phyloP scores from a whole-genome alignment of 2,113 vertebrate genomes.

The Calonectris borealis region DNA sequence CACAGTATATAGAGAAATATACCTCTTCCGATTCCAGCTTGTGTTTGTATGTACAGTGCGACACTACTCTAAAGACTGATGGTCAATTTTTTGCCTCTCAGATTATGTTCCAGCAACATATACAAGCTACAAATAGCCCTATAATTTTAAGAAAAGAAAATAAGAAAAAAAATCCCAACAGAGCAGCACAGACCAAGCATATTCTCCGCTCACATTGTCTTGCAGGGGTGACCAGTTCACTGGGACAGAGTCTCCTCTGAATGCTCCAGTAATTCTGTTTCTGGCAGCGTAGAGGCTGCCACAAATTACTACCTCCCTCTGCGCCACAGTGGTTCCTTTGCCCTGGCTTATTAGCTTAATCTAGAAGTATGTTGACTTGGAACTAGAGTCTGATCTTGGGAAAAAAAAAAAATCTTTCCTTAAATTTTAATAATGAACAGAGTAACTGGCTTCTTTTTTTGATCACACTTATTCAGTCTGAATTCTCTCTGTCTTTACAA shows the following conservation, averaged over 20 bases:
- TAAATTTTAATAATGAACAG: neutral
- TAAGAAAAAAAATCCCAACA: neutral
- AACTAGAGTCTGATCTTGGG: neutral
- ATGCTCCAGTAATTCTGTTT: neutral
- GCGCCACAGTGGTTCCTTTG: neutral
- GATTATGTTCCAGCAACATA: neutral
- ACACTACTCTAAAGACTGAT: neutral
- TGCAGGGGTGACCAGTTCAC: neutral
- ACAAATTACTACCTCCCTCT: neutral
- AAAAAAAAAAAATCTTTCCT: neutral
- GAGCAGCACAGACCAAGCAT: neutral
- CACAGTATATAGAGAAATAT: neutral
- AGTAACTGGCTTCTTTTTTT: neutral
- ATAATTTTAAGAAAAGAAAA: neutral
- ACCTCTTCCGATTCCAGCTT: neutral
- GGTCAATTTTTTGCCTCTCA: neutral
- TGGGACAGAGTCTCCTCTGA: neutral
- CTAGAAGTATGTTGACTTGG: neutral
- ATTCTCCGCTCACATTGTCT: neutral
- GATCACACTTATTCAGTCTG: neutral
- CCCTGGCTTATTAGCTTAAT: neutral
- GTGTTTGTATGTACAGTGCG: too few relatives aligned
- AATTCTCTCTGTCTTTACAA: neutral
- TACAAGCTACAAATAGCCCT: neutral
- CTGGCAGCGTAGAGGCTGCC: neutral